phyloP scores from a whole-genome alignment of 2,113 vertebrate species.

The Coregonus clupeaformis region DNA sequence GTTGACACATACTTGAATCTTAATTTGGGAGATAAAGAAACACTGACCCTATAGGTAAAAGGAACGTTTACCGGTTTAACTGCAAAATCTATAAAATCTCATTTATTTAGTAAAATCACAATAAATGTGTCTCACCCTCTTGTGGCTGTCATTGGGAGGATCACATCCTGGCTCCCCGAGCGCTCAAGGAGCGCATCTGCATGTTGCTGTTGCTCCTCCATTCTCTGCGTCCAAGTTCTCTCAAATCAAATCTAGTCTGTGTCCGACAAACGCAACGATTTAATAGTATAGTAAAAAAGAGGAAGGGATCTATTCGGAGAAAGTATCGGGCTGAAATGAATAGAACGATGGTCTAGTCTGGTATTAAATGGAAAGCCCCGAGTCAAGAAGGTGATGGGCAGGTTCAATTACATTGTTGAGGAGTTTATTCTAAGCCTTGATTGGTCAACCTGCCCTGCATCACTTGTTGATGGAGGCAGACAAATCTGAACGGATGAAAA shows the following conservation, averaged over 20 bases:
- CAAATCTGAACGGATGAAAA: neutral
- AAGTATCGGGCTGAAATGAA: too few species aligned
- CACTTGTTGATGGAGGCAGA: conserved; percentile 68
- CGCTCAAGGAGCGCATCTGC: conserved; percentile 1
- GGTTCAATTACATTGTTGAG: neutral
- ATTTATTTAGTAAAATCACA: too few species aligned
- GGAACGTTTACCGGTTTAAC: too few species aligned
- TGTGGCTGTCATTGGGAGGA: neutral
- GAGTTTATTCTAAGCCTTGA: conserved; percentile 30
- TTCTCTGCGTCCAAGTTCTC: neutral
- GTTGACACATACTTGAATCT: too few species aligned
- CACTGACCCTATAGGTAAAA: too few species aligned
- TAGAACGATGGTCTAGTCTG: conserved; percentile 8
- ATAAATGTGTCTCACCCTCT: too few species aligned
- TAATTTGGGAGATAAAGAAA: too few species aligned
- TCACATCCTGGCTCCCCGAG: conserved; percentile 2
- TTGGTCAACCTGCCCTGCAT: conserved; percentile 51
- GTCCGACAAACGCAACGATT: neutral
- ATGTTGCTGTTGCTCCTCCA: conserved; percentile 9
- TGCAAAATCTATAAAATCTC: too few species aligned
- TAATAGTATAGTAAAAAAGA: neutral
- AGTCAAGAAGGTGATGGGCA: neutral
- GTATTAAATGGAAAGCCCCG: conserved; percentile 33
- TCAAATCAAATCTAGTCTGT: neutral
- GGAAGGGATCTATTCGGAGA: neutral